Conservation (phyloP, 2,888 invertebrate species). For the Meghimatium bilineatum region DNA sequence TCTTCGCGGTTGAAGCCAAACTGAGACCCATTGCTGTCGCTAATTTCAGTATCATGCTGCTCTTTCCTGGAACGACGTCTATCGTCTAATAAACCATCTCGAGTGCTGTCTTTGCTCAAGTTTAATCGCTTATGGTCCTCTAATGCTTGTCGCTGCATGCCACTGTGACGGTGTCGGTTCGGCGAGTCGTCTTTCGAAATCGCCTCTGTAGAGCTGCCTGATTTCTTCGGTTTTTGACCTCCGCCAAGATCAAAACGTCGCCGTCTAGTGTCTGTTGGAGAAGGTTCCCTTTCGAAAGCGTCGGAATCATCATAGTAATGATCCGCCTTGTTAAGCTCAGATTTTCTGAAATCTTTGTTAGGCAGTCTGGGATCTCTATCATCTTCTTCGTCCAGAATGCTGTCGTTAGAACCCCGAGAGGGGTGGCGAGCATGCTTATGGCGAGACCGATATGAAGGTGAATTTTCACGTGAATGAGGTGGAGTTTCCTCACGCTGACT, state of each 20-base stretch:
- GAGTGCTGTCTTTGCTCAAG: constrained; percentile 61
- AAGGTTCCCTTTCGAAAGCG: constrained; percentile 46
- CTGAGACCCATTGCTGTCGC: constrained; percentile 58
- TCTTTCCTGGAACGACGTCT: constrained; percentile 53
- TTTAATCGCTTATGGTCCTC: constrained; percentile 52
- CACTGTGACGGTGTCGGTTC: constrained; percentile 55
- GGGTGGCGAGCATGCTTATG: constrained; percentile 54
- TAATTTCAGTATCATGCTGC: constrained; percentile 50
- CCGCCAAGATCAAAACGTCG: constrained; percentile 37
- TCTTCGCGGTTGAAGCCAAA: constrained; percentile 67
- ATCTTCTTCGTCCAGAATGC: constrained; percentile 59
- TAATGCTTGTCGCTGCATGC: constrained; percentile 56
- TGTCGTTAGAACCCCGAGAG: constrained; percentile 65
- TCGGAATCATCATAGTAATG: constrained; percentile 51
- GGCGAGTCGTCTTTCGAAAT: constrained; percentile 68
- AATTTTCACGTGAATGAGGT: constrained; percentile 41
- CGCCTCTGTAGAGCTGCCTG: constrained; percentile 66
- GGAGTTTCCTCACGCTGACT: constrained; percentile 52
- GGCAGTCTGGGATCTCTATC: constrained; percentile 61
- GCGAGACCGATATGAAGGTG: constrained; percentile 46
- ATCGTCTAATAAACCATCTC: constrained; percentile 67
- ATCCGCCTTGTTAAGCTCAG: constrained; percentile 83
- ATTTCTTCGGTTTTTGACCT: constrained; percentile 60
- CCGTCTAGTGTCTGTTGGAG: constrained; percentile 44
- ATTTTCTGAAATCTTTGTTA: constrained; percentile 87